A percentile compares a stretch with the other conserved stretches of the same genome.
These are phyloP conservation scores for Anneissia japonica DNA, from an alignment of 35 echinoderm and acorn worm species.

Conservation along the genomic window DNA sequence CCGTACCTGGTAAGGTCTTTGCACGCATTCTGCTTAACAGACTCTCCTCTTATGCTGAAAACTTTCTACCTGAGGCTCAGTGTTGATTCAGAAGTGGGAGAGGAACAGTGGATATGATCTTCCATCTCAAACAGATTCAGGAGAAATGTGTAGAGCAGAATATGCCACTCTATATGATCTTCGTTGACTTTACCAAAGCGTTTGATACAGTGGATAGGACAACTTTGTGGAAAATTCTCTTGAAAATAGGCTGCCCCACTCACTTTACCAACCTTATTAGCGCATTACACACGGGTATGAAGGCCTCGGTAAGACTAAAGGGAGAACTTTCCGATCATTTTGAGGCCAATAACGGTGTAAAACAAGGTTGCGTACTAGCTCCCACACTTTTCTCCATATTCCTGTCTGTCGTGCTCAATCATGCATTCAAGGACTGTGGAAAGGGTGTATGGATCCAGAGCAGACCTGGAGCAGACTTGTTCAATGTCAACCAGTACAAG, in stretches of 20 bases:
- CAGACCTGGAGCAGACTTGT: too few relatives aligned
- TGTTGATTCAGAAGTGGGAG: not conserved
- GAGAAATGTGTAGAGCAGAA: slow-evolving; percentile 39
- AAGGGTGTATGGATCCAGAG: too few relatives aligned
- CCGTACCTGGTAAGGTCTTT: slow-evolving; percentile 19
- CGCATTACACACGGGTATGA: too few relatives aligned
- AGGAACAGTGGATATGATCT: slow-evolving; percentile 10
- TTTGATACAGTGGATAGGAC: slow-evolving; percentile 46
- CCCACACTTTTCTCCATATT: too few relatives aligned
- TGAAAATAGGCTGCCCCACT: slow-evolving; percentile 29
- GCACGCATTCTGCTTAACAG: not conserved
- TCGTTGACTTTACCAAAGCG: slow-evolving; percentile 52
- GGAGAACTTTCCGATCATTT: too few relatives aligned
- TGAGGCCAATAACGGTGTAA: too few relatives aligned
- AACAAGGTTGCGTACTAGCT: too few relatives aligned
- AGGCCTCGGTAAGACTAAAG: too few relatives aligned
- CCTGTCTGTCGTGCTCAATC: too few relatives aligned
- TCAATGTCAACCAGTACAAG: too few relatives aligned
- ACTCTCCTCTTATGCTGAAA: not conserved
- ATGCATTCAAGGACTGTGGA: too few relatives aligned
- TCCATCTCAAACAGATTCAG: slow-evolving; percentile 19
- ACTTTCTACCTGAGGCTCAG: slow-evolving; percentile 3
- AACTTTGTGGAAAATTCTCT: slow-evolving; percentile 35
- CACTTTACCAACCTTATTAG: too few relatives aligned
- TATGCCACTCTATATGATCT: slow-evolving; percentile 10